A percentile compares a stretch with the other conserved stretches of the same genome.
Evolutionary conservation across 2,113 vertebrate genomes (phyloP).

Genomic region (Orthonyx spaldingii): DNA sequence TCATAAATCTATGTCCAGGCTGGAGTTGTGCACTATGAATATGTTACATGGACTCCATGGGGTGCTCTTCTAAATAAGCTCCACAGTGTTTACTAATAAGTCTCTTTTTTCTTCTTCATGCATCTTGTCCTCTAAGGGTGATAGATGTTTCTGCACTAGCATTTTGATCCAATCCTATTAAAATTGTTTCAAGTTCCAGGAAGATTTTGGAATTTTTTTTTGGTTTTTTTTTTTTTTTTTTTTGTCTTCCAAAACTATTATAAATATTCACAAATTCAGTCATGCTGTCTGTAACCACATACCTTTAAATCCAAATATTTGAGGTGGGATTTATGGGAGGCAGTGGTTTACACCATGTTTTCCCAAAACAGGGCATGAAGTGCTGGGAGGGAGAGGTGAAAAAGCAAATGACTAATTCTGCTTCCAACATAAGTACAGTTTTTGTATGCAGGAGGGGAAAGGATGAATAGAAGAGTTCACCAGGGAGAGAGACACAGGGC

Average conservation of each 20-base stretch:
- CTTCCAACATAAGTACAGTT: not conserved
- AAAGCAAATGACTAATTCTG: not conserved
- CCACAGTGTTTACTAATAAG: constrained; percentile 16
- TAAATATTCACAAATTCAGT: constrained; percentile 6
- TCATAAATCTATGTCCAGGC: not conserved
- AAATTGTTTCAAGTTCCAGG: not conserved
- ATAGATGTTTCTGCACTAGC: not conserved
- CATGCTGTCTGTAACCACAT: not conserved
- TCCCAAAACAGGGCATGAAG: not conserved
- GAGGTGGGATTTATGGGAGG: not conserved
- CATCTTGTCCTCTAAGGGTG: not conserved
- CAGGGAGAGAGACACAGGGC: not conserved
- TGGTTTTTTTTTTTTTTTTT: too few relatives aligned
- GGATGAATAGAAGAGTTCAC: not conserved
- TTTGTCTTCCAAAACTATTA: constrained; percentile 29
- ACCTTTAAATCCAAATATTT: not conserved
- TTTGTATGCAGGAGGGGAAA: not conserved
- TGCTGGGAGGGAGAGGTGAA: not conserved
- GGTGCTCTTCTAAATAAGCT: not conserved
- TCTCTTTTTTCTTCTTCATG: not conserved
- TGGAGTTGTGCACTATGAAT: constrained; percentile 1
- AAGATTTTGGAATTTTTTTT: constrained; percentile 33
- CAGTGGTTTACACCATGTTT: not conserved
- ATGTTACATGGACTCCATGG: not conserved
- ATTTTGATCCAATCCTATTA: not conserved